Conservation (phyloP, 2,888 invertebrate species). For the Euphydryas editha region DNA sequence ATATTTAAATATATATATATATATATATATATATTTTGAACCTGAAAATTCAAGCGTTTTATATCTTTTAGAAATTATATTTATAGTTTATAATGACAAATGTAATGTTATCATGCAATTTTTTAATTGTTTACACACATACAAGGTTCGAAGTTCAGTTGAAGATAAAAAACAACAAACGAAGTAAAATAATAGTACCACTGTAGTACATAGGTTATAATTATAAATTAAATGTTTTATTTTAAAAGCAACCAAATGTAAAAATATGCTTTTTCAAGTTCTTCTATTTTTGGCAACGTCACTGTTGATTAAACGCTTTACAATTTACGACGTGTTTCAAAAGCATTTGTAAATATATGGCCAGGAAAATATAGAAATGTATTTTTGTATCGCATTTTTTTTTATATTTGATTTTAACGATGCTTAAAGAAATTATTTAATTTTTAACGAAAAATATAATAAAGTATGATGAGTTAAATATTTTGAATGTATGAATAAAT, state of each 20-base stretch:
- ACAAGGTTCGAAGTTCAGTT: neutral
- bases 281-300: slow-evolving; percentile 28
- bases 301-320: slow-evolving; percentile 29
- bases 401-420: neutral
- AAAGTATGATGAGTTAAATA: too few relatives aligned
- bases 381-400: slow-evolving; percentile 19
- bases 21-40: too few relatives aligned
- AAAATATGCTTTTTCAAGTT: slow-evolving; percentile 9
- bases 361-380: slow-evolving; percentile 11
- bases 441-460: too few relatives aligned
- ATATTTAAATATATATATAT: neutral
- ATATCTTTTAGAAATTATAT: too few relatives aligned
- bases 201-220: neutral
- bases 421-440: too few relatives aligned
- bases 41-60: too few relatives aligned
- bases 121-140: neutral
- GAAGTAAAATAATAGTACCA: too few relatives aligned
- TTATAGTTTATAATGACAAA: too few relatives aligned
- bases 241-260: neutral
- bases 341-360: slow-evolving; percentile 25
- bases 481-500: too few relatives aligned
- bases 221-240: neutral
- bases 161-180: neutral
- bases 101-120: neutral
- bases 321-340: slow-evolving; percentile 30